Percentiles rank a stretch among this genome's conserved stretches.
Conservation (phyloP, 2,888 invertebrate genomes). For the Lordiphosa fenestrarum region DNA sequence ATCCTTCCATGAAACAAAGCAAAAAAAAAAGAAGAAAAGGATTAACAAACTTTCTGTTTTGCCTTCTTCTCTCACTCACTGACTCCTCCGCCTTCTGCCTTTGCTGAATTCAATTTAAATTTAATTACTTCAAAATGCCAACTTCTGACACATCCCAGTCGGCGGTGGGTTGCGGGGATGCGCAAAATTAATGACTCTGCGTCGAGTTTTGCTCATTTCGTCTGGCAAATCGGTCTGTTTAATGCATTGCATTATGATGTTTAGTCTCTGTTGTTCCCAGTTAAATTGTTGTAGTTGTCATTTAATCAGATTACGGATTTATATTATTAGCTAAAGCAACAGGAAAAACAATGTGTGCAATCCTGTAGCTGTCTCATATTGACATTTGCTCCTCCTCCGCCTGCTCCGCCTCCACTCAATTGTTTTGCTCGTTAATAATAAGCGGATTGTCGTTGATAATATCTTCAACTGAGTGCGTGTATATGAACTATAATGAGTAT, state of each 20-base stretch:
- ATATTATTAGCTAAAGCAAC: constrained; percentile 26
- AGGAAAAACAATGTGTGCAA: not conserved
- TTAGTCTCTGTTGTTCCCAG: constrained; percentile 18
- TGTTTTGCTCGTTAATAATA: constrained; percentile 36
- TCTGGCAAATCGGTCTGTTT: constrained; percentile 14
- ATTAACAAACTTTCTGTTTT: constrained; percentile 56
- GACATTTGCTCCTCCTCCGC: not conserved
- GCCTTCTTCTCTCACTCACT: too few species aligned
- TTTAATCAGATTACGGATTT: constrained; percentile 29
- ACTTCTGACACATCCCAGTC: constrained; percentile 51
- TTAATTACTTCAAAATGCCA: constrained; percentile 64
- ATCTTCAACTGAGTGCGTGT: constrained; percentile 18
- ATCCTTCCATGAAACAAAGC: not conserved
- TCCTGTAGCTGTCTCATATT: not conserved
- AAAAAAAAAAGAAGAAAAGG: constrained; percentile 48
- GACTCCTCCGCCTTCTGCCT: constrained; percentile 10
- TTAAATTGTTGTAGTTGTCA: constrained; percentile 1
- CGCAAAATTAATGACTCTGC: too few species aligned
- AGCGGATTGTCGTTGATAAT: constrained; percentile 49
- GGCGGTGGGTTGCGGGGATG: not conserved
- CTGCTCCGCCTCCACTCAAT: not conserved
- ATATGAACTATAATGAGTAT: too few species aligned
- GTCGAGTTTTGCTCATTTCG: not conserved
- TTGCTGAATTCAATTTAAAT: constrained; percentile 61
- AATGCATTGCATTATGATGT: constrained; percentile 4